Conservation (phyloP, 2,888 invertebrate genomes). For the Thymelicus sylvestris region DNA sequence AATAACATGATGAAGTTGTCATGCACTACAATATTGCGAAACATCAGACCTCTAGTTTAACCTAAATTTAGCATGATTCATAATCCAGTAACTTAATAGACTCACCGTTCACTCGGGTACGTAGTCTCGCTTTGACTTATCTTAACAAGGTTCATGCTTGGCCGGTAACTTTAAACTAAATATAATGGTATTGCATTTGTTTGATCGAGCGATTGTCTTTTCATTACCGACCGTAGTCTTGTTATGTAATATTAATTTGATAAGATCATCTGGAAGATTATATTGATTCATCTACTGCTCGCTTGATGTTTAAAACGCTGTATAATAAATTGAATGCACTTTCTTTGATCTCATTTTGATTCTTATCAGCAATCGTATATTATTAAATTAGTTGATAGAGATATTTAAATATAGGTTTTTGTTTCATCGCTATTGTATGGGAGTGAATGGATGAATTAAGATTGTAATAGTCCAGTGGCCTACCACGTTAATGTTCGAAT, state of each 20-base stretch:
- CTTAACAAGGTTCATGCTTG: slow-evolving; percentile 30
- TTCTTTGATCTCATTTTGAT: slow-evolving; percentile 28
- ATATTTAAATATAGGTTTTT: neutral
- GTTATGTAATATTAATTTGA: slow-evolving; percentile 75
- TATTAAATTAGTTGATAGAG: slow-evolving; percentile 27
- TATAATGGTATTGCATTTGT: slow-evolving; percentile 46
- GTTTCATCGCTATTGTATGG: neutral
- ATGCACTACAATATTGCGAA: neutral
- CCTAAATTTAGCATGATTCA: slow-evolving; percentile 24
- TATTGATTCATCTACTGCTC: slow-evolving; percentile 65
- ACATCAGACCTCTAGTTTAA: neutral
- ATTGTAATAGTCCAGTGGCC: neutral
- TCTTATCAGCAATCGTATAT: slow-evolving; percentile 28
- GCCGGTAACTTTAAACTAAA: slow-evolving; percentile 47
- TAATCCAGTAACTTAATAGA: slow-evolving; percentile 33
- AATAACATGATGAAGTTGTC: neutral
- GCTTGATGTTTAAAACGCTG: slow-evolving; percentile 39
- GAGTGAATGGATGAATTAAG: neutral
- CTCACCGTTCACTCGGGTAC: slow-evolving; percentile 20
- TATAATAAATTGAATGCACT: slow-evolving; percentile 31
- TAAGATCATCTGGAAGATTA: slow-evolving; percentile 61
- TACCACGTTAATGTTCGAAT: too few species aligned
- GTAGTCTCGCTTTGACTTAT: slow-evolving; percentile 23
- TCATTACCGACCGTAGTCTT: slow-evolving; percentile 61
- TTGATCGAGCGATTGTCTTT: slow-evolving; percentile 69